These are phyloP conservation scores for Girardia tigrina DNA, from an alignment of 2,888 invertebrate genomes.

Conservation along the genomic window DNA sequence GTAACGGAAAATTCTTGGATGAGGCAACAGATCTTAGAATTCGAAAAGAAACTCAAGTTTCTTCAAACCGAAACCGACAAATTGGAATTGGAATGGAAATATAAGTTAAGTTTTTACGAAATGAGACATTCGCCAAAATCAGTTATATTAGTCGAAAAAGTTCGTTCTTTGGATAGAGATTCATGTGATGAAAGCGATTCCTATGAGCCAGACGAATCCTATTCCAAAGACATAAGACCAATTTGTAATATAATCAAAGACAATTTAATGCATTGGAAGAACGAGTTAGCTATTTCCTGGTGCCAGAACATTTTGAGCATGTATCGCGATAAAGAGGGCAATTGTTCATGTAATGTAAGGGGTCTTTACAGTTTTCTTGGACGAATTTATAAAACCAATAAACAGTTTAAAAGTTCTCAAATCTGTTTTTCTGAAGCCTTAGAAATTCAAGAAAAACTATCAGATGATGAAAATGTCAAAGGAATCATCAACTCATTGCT, in stretches of 20 bases:
- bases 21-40: neutral
- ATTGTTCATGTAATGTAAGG: neutral
- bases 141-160: neutral
- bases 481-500: neutral
- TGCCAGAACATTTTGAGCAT: neutral
- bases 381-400: neutral
- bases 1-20: neutral
- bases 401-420: neutral
- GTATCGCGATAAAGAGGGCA: neutral
- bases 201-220: neutral
- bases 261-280: neutral
- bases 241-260: conserved; percentile 12
- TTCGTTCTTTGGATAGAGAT: neutral
- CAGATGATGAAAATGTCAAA: neutral
- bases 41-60: neutral
- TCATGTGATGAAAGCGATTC: neutral
- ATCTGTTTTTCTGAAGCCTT: neutral
- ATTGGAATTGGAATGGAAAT: neutral
- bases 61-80: neutral
- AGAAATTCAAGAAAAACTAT: neutral
- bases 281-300: neutral
- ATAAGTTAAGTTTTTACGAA: neutral
- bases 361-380: neutral
- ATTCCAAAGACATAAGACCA: neutral
- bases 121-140: neutral